Base-by-base conservation (phyloP, 2,888 invertebrate genomes). In the Pachymerium ferrugineum region DNA sequence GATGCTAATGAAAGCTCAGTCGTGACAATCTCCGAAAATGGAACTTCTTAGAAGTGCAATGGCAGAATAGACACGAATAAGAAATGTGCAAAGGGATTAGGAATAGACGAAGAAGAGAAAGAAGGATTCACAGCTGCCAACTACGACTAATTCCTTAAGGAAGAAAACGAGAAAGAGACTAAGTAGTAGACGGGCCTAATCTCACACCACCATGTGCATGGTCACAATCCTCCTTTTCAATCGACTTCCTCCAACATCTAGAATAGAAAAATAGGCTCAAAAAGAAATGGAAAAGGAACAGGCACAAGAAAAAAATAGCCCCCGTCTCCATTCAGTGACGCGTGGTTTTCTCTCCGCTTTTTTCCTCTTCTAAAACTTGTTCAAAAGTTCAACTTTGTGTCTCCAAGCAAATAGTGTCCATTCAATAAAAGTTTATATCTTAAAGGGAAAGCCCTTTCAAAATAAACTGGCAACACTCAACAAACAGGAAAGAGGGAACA, bases 41-140 rank as follows among this genome's bases (percentile, higher is more conserved):
- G 54, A 54, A 54, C 10, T 14, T 6, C 14, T 54, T 25, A 54
- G 22, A 54, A 14, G 54, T 25, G 54, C 22, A 54, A 54, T 54
- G 54, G 54, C 22, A 54, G 54, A 54, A 54, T 54, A 54, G 54
- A 54, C 54, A 25, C 54, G 54, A 54, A 54, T 54, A 54, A 25
- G 54, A 38, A 25, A 54, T 28, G 54, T 54, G 54, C 54, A 54
- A 54, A 14, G 25, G 54, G 54, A 54, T 25, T 54, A 25, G 25
- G 54, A 25, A 54, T 12, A 47, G 14, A 54, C 25, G 25, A 22
- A 25, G 25, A 38, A n/a, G n/a, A n/a, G n/a, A n/a, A n/a, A n/a
- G n/a, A n/a, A n/a, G 38, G 38, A 54, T 54, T 25, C 54, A 14
- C 25, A 5, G 25, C 54, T 54, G 54, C 54, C 54, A 25, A 25